These are phyloP conservation scores for Pseudomyrmex dendroicus DNA, from an alignment of 1,140 invertebrate species.

Conservation along the genomic window DNA sequence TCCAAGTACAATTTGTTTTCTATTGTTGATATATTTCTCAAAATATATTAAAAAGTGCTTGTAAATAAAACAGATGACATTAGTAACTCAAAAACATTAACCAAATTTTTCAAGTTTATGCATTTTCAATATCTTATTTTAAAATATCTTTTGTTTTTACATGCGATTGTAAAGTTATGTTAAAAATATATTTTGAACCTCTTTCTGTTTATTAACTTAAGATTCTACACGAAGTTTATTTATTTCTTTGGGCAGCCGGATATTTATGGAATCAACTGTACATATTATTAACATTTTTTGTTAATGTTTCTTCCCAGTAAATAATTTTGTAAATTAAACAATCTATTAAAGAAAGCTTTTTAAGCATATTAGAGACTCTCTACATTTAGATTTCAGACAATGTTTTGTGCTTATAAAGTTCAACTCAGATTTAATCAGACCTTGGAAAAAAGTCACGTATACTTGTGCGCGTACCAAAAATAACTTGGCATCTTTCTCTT, in stretches of 20 bases:
- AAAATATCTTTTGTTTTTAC: no score
- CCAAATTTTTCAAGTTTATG: no score
- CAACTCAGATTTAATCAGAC: constrained; percentile 62
- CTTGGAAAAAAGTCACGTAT: constrained; percentile 69
- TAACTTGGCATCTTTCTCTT: constrained; percentile 69
- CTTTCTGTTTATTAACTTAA: no score
- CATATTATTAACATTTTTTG: constrained; percentile 8
- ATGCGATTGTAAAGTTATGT: no score
- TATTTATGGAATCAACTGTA: background rate
- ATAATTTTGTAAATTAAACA: background rate
- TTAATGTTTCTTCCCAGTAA: background rate
- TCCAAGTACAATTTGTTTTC: no score
- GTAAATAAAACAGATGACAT: no score
- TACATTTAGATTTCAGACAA: constrained; percentile 1
- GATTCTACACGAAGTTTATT: background rate
- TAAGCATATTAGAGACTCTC: background rate
- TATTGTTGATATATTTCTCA: no score
- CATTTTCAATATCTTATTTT: no score
- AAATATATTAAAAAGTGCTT: no score
- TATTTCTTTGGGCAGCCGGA: background rate
- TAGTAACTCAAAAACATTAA: no score
- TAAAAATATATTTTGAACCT: no score
- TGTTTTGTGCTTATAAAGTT: constrained; percentile 37
- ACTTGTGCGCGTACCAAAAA: constrained; percentile 64
- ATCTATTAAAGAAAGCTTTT: background rate